These are phyloP conservation scores for Ceriagrion tenellum DNA, from an alignment of 2,888 invertebrate genomes.

Conservation along the genomic window DNA sequence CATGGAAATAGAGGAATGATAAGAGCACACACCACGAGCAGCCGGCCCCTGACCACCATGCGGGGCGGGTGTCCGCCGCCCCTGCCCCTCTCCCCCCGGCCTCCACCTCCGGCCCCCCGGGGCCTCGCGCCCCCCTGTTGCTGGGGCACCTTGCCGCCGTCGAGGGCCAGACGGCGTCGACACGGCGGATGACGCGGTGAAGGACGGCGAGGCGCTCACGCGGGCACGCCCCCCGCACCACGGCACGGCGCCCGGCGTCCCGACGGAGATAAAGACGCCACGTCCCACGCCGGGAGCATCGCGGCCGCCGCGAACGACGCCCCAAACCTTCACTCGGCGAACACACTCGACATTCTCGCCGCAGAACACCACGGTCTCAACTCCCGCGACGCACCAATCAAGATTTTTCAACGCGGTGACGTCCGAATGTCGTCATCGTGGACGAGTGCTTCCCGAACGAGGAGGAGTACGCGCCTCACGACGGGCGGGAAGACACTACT, in stretches of 20 bases:
- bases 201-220: conserved; percentile 33
- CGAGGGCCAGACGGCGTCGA: not conserved
- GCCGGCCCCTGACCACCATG: conserved; percentile 71
- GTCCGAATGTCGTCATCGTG: no score
- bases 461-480: not conserved
- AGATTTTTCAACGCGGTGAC: no score
- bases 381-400: no score
- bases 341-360: no score
- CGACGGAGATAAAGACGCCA: not conserved
- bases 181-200: conserved; percentile 8
- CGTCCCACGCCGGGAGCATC: conserved; percentile 36
- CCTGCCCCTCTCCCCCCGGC: no score
- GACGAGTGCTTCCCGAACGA: no score
- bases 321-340: no score
- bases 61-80: conserved; percentile 63
- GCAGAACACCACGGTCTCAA: no score
- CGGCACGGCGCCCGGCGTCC: conserved; percentile 29
- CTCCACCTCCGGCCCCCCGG: conserved; percentile 69
- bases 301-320: not conserved
- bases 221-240: conserved; percentile 28
- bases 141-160: conserved; percentile 63
- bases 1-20: not conserved
- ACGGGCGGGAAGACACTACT: conserved; percentile 59
- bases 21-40: conserved; percentile 67
- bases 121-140: conserved; percentile 35